Conservation (phyloP, 2,888 invertebrate species). For the Chrysomela aeneicollis region DNA sequence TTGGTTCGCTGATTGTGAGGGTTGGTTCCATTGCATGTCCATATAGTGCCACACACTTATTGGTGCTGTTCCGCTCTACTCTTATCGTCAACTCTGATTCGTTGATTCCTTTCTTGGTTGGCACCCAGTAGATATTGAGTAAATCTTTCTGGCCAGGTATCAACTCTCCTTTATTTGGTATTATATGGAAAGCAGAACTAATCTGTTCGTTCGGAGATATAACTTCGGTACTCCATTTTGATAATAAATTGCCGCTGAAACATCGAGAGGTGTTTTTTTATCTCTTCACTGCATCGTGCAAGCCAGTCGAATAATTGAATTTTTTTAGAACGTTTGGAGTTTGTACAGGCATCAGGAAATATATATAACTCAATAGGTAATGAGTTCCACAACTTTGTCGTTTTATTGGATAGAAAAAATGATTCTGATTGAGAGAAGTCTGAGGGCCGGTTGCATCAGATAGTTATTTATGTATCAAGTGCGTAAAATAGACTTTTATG, state of each 20-base stretch:
- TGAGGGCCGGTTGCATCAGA: no score
- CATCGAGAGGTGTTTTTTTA: no score
- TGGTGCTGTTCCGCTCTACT: slow-evolving; percentile 63
- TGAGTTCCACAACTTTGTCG: no score
- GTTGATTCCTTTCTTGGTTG: slow-evolving; percentile 61
- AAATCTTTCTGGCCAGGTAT: slow-evolving; percentile 63
- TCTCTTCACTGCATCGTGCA: no score
- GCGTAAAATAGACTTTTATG: no score
- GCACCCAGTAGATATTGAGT: slow-evolving; percentile 68
- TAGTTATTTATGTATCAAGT: no score
- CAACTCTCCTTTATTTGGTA: slow-evolving; percentile 62
- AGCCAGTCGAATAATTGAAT: no score
- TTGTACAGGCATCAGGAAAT: no score
- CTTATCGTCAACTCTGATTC: slow-evolving; percentile 53
- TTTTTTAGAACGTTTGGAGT: no score
- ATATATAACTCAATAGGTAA: no score
- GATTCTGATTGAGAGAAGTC: no score
- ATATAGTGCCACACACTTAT: slow-evolving; percentile 60
- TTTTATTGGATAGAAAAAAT: no score
- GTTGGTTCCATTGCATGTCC: slow-evolving; percentile 67
- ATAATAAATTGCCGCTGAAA: slow-evolving; percentile 66
- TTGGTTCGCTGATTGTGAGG: slow-evolving; percentile 63
- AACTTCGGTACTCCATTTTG: slow-evolving; percentile 66
- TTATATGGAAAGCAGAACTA: slow-evolving; percentile 49
- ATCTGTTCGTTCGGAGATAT: slow-evolving; percentile 48